A percentile compares a stretch with the other conserved stretches of the same genome.
Conservation (phyloP, 2,797 vertebrate species). For the Miichthys miiuy region DNA sequence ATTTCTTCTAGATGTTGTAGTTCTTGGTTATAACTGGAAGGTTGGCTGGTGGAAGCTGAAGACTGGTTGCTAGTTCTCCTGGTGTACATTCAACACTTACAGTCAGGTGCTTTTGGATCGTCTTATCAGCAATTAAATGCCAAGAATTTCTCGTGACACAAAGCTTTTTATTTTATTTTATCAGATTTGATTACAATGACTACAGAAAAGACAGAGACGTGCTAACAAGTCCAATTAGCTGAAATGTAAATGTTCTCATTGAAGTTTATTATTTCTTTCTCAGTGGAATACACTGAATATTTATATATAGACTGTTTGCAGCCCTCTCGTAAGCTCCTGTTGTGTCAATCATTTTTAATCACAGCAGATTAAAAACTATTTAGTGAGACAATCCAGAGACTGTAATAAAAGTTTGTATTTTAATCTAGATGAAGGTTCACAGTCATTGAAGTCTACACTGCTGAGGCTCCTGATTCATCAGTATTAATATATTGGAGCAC, state of each 20-base stretch:
- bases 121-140: not conserved
- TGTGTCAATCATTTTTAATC: not conserved
- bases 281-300: constrained; percentile 3
- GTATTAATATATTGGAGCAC: not conserved
- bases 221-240: not conserved
- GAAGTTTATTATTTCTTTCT: constrained; percentile 24
- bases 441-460: not conserved
- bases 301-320: not conserved
- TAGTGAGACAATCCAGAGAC: not conserved
- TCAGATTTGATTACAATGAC: constrained; percentile 7
- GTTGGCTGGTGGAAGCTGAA: not conserved
- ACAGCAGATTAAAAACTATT: constrained; percentile 1
- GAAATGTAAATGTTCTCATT: not conserved
- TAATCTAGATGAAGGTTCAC: not conserved
- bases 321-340: no score
- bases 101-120: no score
- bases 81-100: no score
- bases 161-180: not conserved
- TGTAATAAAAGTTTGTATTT: not conserved
- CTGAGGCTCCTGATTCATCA: not conserved
- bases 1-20: constrained; percentile 14
- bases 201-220: not conserved
- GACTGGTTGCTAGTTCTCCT: not conserved
- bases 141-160: not conserved
- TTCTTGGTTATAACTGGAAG: not conserved